phyloP scores from a whole-genome alignment of 2,113 vertebrate genomes.

The Rhinolophus sinicus region DNA sequence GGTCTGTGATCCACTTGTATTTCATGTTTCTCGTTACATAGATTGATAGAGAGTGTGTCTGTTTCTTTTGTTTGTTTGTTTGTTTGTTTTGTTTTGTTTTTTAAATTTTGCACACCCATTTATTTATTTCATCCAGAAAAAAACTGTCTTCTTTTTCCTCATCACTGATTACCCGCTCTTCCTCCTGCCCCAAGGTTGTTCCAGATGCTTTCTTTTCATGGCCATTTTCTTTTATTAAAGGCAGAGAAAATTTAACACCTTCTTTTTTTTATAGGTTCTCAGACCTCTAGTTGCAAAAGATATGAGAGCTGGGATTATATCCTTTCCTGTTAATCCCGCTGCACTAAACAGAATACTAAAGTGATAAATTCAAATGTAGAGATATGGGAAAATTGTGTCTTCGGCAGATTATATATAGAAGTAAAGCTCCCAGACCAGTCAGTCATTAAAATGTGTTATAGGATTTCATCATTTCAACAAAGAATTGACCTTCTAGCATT shows the following conservation, averaged over 20 bases:
- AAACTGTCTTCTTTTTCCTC: conserved; percentile 87
- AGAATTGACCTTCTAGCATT: conserved; percentile 87
- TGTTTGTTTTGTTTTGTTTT: neutral
- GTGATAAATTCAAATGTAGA: conserved; percentile 94
- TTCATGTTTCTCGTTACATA: conserved; percentile 90
- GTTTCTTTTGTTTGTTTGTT: conserved; percentile 84
- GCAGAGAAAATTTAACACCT: conserved; percentile 93
- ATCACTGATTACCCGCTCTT: conserved; percentile 76
- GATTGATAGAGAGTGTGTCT: conserved; percentile 88
- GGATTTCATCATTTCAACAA: conserved; percentile 87
- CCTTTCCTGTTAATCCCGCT: conserved; percentile 87
- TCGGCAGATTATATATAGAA: conserved; percentile 92
- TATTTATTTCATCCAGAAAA: conserved; percentile 94
- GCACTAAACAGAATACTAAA: conserved; percentile 93
- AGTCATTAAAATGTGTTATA: conserved; percentile 91
- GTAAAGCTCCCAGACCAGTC: conserved; percentile 94
- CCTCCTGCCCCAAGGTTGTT: neutral
- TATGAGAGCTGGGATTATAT: conserved; percentile 87
- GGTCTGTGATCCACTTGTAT: conserved; percentile 92
- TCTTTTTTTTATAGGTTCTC: conserved; percentile 89
- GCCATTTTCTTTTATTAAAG: conserved; percentile 87
- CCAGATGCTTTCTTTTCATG: conserved; percentile 71
- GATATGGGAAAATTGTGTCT: conserved; percentile 91
- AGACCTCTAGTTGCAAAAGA: conserved; percentile 92
- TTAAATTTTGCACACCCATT: conserved; percentile 93